Evolutionary conservation across 2,888 invertebrate species (phyloP).

Genomic region (Caenorhabditis drosophilae): DNA sequence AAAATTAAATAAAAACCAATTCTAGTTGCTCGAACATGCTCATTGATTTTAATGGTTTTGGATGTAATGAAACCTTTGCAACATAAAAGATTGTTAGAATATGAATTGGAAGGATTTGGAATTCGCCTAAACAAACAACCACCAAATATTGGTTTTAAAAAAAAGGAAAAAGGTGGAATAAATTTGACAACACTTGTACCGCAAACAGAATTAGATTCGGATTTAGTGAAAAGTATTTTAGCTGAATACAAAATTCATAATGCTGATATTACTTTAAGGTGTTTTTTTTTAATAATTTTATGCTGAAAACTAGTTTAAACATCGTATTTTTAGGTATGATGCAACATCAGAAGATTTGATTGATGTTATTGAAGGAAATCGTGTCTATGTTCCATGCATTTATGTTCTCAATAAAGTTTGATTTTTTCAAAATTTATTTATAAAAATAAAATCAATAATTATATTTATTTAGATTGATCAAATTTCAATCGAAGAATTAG

Average conservation of each 20-base stretch:
- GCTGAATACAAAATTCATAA: slow-evolving; percentile 98
- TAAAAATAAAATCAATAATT: background rate
- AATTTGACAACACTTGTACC: slow-evolving; percentile 87
- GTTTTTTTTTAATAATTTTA: slow-evolving; percentile 19
- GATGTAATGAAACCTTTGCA: slow-evolving; percentile 96
- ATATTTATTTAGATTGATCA: slow-evolving; percentile 77
- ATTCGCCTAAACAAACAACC: slow-evolving; percentile 91
- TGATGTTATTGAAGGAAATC: slow-evolving; percentile 96
- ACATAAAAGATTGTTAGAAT: slow-evolving; percentile 91
- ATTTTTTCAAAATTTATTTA: background rate
- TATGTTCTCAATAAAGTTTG: slow-evolving; percentile 87
- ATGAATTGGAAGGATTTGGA: slow-evolving; percentile 96
- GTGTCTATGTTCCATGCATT: slow-evolving; percentile 96
- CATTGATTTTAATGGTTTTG: slow-evolving; percentile 91
- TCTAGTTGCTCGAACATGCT: slow-evolving; percentile 91
- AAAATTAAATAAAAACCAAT: too few relatives aligned
- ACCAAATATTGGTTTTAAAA: slow-evolving; percentile 92
- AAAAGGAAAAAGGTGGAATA: slow-evolving; percentile 97
- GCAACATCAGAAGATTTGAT: slow-evolving; percentile 96
- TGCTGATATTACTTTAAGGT: slow-evolving; percentile 86
- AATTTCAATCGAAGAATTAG: slow-evolving; percentile 79
- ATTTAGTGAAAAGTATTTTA: slow-evolving; percentile 91
- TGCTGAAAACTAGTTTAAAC: slow-evolving; percentile 68
- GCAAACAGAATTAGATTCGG: slow-evolving; percentile 90
- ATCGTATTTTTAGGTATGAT: slow-evolving; percentile 78